phyloP scores from a whole-genome alignment of 1,140 invertebrate species.

The Drosophila ogumai region DNA sequence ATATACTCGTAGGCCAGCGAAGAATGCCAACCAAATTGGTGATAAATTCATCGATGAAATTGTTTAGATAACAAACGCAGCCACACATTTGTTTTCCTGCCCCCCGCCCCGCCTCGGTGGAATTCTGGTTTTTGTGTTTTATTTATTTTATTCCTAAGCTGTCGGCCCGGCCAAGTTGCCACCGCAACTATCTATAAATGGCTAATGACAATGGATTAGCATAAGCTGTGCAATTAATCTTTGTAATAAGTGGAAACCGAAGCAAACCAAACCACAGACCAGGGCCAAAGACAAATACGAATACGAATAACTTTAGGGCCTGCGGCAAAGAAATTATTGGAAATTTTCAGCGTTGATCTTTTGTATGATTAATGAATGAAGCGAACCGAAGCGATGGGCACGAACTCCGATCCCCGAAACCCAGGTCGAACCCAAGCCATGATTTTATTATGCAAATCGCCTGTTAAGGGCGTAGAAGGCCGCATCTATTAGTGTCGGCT shows the following conservation, averaged over 20 bases:
- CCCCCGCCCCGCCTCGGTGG: neutral
- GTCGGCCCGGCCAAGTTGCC: constrained; percentile 57
- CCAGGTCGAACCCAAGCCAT: constrained; percentile 1
- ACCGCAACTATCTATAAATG: constrained; percentile 73
- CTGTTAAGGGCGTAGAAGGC: constrained; percentile 71
- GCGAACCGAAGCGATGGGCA: constrained; percentile 36
- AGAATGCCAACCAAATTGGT: constrained; percentile 60
- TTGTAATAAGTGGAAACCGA: constrained; percentile 79
- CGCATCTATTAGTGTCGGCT: constrained; percentile 75
- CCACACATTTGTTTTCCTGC: constrained; percentile 13
- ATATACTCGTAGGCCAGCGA: constrained; percentile 33
- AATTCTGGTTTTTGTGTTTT: constrained; percentile 26
- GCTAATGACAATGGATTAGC: constrained; percentile 81
- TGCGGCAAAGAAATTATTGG: constrained; percentile 63
- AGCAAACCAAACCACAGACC: constrained; percentile 31
- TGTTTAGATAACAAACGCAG: constrained; percentile 53
- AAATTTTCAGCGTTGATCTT: constrained; percentile 72
- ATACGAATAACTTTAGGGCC: constrained; percentile 33
- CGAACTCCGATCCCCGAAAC: constrained; percentile 20
- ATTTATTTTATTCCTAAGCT: constrained; percentile 13
- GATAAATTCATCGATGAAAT: constrained; percentile 69
- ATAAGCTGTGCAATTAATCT: constrained; percentile 80
- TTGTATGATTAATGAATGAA: constrained; percentile 78
- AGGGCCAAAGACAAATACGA: constrained; percentile 50
- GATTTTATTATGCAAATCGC: constrained; percentile 74